Base-by-base conservation (phyloP, 2,888 invertebrate species). In the Biston stratarius region DNA sequence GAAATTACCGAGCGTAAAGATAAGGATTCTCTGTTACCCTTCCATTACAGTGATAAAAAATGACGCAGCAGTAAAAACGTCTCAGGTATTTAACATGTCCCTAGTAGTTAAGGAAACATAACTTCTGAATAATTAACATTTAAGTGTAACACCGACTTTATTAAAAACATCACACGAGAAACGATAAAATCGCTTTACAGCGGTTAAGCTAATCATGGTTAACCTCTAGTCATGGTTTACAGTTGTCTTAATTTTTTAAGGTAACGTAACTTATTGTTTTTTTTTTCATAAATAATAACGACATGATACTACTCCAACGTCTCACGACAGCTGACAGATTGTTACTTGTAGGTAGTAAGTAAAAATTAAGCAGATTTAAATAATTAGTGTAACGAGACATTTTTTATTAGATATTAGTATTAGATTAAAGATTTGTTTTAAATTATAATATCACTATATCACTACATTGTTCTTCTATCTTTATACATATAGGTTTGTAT, bases 101-200 rank as follows among this genome's bases (percentile, higher is more conserved):
- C 42, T 55, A 48, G 55, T 47, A 58, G 58, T 64, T 64, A 64
- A 24, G 40, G 34, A 57, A 33, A 49, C 57, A 51, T 63, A 63
- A 51, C 49, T 63, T 49, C 33, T 49, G 49, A 40, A 38, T 59
- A 15, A 59, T 59, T 48, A 40, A 42, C 44, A 42, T 44, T 55
- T 55, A 24, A 55, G 55, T 55, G 55, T 42, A 55, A 55, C 10
- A 12, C 55, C 15, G 42, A 33, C 12, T 33, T n/a, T 42, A 33
- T 40, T 53, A 53, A 38, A 56, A 44, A n/a, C 10, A 55, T 42
- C 55, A 24, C 55, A 44, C 33, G 6, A 57, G 11, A 63, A n/a
- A 14, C 10, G 45, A 45, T 57, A 14, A 57, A 57, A 57, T 36
- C 14, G 45, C 34, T 24, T 55, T 24, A 33, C 38, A 53, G 15